Evolutionary conservation across 2,113 vertebrate species (phyloP).

Genomic region (Indicator indicator): DNA sequence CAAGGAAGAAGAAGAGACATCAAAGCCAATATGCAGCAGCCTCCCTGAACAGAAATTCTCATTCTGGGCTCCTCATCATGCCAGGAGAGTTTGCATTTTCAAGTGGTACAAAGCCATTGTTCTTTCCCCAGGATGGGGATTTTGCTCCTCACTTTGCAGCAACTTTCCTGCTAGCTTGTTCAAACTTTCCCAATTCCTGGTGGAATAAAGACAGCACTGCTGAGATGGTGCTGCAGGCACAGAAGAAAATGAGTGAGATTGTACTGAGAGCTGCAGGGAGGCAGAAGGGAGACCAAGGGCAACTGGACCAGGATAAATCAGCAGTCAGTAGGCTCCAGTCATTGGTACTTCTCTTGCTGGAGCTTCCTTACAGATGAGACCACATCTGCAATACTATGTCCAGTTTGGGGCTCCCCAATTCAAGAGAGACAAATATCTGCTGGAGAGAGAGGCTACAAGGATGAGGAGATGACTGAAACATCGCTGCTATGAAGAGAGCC

Average conservation of each 20-base stretch:
- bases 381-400: too few species aligned
- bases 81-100: neutral
- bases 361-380: neutral
- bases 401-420: too few species aligned
- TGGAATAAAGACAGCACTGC: neutral
- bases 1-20: neutral
- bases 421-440: too few species aligned
- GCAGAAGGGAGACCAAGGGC: neutral
- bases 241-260: rapidly evolving
- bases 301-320: neutral
- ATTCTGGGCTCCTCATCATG: neutral
- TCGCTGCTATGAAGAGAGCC: too few species aligned
- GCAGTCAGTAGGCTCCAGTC: neutral
- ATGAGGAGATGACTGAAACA: too few species aligned
- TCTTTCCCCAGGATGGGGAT: neutral
- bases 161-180: neutral
- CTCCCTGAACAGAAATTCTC: neutral
- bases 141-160: neutral
- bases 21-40: neutral
- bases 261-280: neutral
- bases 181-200: neutral
- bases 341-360: neutral
- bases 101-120: neutral
- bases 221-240: neutral
- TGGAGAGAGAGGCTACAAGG: too few species aligned